These are phyloP conservation scores for Silurus lanzhouensis DNA, from an alignment of 2,797 vertebrate species.

Conservation along the genomic window DNA sequence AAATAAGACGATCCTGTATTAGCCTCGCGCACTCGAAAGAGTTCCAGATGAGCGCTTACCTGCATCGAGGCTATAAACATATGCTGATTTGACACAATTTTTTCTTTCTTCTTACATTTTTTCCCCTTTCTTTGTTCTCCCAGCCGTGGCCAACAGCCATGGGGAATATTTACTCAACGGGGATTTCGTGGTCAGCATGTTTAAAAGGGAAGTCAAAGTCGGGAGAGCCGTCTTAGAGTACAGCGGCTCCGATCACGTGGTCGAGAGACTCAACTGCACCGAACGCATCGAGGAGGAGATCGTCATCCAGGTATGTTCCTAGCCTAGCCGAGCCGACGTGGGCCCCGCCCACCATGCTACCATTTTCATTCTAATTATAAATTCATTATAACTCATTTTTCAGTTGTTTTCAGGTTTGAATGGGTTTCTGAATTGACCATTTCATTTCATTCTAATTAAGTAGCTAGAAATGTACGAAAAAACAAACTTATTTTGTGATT, in stretches of 20 bases:
- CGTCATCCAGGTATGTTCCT: conserved; percentile 83
- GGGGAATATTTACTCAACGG: conserved; percentile 97
- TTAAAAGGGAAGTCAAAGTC: conserved; percentile 97
- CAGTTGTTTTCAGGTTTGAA: neutral
- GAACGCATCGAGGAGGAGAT: conserved; percentile 94
- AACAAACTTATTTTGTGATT: too few species aligned
- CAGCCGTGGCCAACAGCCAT: conserved; percentile 91
- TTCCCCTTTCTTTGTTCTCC: conserved; percentile 34
- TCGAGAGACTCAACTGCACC: conserved; percentile 98
- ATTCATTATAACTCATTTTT: neutral
- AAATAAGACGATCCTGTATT: neutral
- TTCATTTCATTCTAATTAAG: neutral
- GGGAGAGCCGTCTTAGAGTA: conserved; percentile 91
- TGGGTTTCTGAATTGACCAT: neutral
- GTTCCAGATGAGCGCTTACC: neutral
- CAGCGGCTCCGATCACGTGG: conserved; percentile 89
- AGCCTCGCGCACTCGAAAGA: neutral
- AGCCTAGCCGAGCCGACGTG: too few species aligned
- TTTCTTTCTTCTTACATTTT: conserved; percentile 42
- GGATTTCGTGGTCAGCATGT: conserved; percentile 98
- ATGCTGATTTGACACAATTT: neutral
- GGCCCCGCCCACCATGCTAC: neutral
- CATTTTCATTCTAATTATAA: neutral
- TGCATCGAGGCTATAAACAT: neutral
- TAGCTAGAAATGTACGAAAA: neutral